Percentiles rank a stretch among this genome's conserved stretches.
phyloP scores from a whole-genome alignment of 92 coral and sea anemone species.

The Epizoanthus fatuus region DNA sequence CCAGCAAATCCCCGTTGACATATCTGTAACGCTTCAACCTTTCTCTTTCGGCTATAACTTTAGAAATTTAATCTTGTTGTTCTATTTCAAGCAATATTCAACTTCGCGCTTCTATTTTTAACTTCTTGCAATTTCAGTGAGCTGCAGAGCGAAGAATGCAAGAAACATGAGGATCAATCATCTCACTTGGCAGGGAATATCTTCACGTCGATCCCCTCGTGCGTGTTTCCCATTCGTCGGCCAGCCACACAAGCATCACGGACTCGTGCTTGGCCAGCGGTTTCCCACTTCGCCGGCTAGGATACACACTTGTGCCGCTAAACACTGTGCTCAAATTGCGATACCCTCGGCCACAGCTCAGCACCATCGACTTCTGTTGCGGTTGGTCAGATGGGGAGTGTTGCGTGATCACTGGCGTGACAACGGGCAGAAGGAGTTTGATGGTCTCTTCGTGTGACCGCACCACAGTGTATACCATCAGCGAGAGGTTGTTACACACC shows the following conservation, averaged over 20 bases:
- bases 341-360: constrained; percentile 97
- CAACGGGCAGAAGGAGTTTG: constrained; percentile 88
- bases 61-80: too few relatives aligned
- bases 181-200: not conserved
- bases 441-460: constrained; percentile 93
- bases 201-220: not conserved
- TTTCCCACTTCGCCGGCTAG: constrained; percentile 87
- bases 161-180: not conserved
- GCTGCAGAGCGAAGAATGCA: not conserved
- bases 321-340: constrained; percentile 93
- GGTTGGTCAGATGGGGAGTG: constrained; percentile 65
- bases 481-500: constrained; percentile 90
- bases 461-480: constrained; percentile 89
- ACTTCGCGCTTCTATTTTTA: too few relatives aligned
- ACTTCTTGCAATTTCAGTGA: not conserved
- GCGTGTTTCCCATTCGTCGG: constrained; percentile 88
- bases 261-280: constrained; percentile 84
- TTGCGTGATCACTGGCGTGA: constrained; percentile 73
- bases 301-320: constrained; percentile 80
- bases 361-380: constrained; percentile 78
- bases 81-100: too few relatives aligned
- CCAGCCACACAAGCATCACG: constrained; percentile 92
- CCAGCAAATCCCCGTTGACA: too few relatives aligned
- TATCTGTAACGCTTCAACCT: too few relatives aligned
- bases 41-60: too few relatives aligned